Evolutionary conservation across 2,888 invertebrate species (phyloP), one percentile per base, ranked within the genome.

Genomic region (Acrocyrtus sp.): DNA sequence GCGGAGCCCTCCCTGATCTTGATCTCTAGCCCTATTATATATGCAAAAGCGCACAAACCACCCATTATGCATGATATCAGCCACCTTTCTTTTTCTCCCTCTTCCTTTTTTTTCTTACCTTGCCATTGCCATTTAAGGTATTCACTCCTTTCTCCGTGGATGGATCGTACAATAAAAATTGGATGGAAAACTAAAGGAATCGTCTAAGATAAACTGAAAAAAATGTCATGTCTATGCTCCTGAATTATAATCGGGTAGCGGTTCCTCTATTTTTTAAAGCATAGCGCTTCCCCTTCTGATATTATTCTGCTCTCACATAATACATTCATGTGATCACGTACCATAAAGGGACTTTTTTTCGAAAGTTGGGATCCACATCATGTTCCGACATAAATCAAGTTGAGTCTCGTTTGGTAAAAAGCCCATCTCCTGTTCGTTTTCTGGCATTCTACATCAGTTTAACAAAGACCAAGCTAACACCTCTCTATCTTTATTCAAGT

Each of bases 261-360:
- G 27, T 61, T 24, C 29, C 19, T 26, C n/a, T n/a, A n/a, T n/a
- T n/a, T n/a, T n/a, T n/a, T n/a, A n/a, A n/a, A n/a, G n/a, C n/a
- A n/a, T n/a, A 12, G 12, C 34, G 12, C 34, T 8, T 5, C 5
- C 34, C 34, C 34, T 12, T 34, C 34, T 8, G 34, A 34, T 34
- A 34, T 34, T 34, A 39, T n/a, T 51, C 53, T 56, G 43, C 50
- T 54, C 45, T 67, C 66, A 26, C 67, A 70, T 70, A 70, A 62
- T 70, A 70, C 70, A 70, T 70, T 70, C 70, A 70, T 70, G 70
- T 62, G 70, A 62, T 70, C 70, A 70, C 70, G 62, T 70, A 70
- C 62, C 70, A 70, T 70, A 63, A 70, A 70, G 70, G 62, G 70
- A 70, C 62, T 63, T 26, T 51, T 45, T 48, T 69, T 61, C 50